Percentiles rank a stretch among this genome's conserved stretches.
phyloP scores from a whole-genome alignment of 2,797 vertebrate genomes.

The Rhincodon typus region DNA sequence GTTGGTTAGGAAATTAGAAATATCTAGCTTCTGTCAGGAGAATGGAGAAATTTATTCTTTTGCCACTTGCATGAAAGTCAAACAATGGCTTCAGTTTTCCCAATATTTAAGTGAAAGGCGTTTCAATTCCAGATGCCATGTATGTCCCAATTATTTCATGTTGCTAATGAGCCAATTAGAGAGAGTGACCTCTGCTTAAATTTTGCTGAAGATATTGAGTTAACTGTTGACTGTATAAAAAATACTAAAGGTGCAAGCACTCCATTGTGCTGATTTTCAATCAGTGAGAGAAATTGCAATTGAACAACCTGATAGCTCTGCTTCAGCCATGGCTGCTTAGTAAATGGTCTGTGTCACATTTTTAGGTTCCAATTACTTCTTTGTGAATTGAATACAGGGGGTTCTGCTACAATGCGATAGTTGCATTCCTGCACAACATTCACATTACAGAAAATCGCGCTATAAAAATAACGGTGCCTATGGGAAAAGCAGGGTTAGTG shows the following conservation, averaged over 20 bases:
- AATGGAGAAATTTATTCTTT: too few relatives aligned
- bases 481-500: too few relatives aligned
- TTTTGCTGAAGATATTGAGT: neutral
- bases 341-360: neutral
- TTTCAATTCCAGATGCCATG: neutral
- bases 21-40: too few relatives aligned
- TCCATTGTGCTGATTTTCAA: neutral
- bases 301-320: neutral
- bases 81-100: neutral
- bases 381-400: neutral
- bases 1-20: too few relatives aligned
- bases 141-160: neutral
- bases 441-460: too few relatives aligned
- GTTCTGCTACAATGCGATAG: too few relatives aligned
- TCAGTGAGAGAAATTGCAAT: neutral
- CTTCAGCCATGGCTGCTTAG: neutral
- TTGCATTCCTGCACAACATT: too few relatives aligned
- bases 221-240: neutral
- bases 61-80: too few relatives aligned
- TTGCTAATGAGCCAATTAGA: neutral
- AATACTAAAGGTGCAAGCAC: neutral
- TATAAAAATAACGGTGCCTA: too few relatives aligned
- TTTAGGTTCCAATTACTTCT: neutral
- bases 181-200: neutral
- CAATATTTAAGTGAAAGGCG: neutral